Evolutionary conservation across 1,140 invertebrate genomes (phyloP).

Genomic region (Macrobrachium rosenbergii): DNA sequence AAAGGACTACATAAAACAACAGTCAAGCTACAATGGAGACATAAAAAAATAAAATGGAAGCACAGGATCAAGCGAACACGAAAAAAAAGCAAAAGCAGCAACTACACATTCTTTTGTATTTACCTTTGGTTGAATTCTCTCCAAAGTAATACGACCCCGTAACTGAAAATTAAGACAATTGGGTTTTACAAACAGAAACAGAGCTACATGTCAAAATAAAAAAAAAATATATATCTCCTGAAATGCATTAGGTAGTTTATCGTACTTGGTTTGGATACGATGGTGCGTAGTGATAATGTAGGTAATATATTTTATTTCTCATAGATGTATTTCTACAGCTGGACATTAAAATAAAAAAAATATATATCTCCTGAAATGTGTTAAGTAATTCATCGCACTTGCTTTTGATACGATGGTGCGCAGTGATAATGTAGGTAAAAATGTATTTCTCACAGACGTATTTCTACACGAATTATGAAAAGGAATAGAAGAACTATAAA

Average conservation of each 20-base stretch:
- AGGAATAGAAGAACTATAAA: no score
- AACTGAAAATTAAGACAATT: conserved; percentile 57
- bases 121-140: conserved; percentile 58
- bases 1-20: not conserved
- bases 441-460: no score
- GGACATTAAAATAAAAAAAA: not conserved
- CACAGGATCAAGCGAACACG: not conserved
- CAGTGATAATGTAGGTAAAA: no score
- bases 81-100: not conserved
- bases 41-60: not conserved
- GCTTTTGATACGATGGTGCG: no score
- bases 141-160: conserved; percentile 54
- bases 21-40: not conserved
- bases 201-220: not conserved
- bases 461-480: no score
- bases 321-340: no score
- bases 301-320: no score
- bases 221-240: not conserved
- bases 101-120: conserved; percentile 36
- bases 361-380: not conserved
- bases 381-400: no score
- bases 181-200: conserved; percentile 13
- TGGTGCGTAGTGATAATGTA: no score
- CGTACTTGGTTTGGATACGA: no score
- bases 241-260: not conserved